A percentile compares a stretch with the other conserved stretches of the same genome.
Evolutionary conservation across 2,888 invertebrate genomes (phyloP).

Genomic region (Phaonia tiefii): DNA sequence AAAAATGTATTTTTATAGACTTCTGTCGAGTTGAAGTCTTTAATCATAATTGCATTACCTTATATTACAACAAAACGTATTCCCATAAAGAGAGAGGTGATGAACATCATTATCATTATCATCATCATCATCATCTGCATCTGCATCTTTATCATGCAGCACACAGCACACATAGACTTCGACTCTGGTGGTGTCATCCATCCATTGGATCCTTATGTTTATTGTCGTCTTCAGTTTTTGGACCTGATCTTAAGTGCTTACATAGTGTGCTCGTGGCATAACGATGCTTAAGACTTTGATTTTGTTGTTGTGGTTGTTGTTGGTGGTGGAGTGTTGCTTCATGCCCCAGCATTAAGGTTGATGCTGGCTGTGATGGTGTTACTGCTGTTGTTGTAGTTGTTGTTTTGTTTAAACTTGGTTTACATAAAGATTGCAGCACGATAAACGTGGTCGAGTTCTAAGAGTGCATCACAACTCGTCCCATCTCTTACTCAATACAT

Average conservation of each 20-base stretch:
- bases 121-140: not conserved
- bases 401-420: conserved; percentile 42
- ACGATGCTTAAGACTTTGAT: conserved; percentile 48
- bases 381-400: conserved; percentile 18
- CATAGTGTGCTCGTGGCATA: conserved; percentile 58
- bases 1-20: no score
- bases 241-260: conserved; percentile 41
- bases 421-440: conserved; percentile 59
- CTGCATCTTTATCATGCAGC: not conserved
- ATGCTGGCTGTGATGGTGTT: conserved; percentile 7
- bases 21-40: no score
- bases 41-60: no score
- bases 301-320: conserved; percentile 16
- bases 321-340: not conserved
- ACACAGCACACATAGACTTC: not conserved
- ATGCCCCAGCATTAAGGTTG: conserved; percentile 3
- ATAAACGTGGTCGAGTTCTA: conserved; percentile 60
- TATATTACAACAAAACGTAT: no score
- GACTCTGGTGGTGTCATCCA: not conserved
- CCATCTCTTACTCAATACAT: no score
- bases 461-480: conserved; percentile 15
- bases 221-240: not conserved
- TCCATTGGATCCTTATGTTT: not conserved
- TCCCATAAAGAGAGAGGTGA: conserved; percentile 7
- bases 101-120: not conserved